Evolutionary conservation across 1,140 invertebrate genomes (phyloP).

Genomic region (Hestina assimilis): DNA sequence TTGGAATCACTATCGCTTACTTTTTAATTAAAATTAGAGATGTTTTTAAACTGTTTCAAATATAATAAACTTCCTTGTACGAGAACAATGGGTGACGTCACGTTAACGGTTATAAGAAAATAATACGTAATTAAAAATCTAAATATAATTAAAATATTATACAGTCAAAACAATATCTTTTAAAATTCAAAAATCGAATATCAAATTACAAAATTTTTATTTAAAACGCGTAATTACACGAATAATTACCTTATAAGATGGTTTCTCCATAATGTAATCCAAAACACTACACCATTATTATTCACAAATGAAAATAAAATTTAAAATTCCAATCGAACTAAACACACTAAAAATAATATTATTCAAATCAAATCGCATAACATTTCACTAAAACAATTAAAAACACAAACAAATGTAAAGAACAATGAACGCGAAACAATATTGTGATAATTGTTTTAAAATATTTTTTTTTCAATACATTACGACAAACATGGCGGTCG

Average conservation of each 20-base stretch:
- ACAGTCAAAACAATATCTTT: no score
- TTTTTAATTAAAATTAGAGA: not conserved
- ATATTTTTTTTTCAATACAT: not conserved
- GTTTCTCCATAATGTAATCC: constrained; percentile 57
- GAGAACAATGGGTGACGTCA: constrained; percentile 49
- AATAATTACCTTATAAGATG: constrained; percentile 54
- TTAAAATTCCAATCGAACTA: no score
- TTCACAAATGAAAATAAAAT: no score
- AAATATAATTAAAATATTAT: no score
- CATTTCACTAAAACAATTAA: constrained; percentile 1
- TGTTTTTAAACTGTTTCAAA: not conserved
- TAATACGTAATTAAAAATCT: no score
- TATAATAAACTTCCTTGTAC: not conserved
- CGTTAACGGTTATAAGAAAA: no score
- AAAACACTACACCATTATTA: constrained; percentile 27
- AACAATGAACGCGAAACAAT: not conserved
- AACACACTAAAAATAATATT: constrained; percentile 14
- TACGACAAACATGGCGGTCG: constrained; percentile 59
- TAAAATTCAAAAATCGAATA: no score
- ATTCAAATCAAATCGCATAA: not conserved
- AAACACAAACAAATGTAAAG: no score
- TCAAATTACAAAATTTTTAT: not conserved
- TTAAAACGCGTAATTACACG: no score
- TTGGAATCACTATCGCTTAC: constrained; percentile 23
- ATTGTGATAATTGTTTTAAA: constrained; percentile 1